Percentiles rank a stretch among this genome's conserved stretches.
phyloP scores from a whole-genome alignment of 2,888 invertebrate species.

The Mechanitis mazaeus region DNA sequence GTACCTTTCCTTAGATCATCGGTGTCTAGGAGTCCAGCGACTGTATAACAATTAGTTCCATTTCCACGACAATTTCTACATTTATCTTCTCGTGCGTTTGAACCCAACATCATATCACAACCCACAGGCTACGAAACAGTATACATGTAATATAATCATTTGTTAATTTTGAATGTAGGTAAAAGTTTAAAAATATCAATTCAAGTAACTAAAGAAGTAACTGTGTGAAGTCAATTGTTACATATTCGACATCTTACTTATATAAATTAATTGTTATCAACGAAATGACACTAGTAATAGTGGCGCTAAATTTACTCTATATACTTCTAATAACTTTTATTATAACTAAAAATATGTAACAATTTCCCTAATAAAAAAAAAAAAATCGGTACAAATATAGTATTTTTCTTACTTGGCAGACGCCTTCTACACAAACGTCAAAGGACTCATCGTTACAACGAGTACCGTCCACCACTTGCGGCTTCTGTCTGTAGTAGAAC shows the following conservation, averaged over 20 bases:
- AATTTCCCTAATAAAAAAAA: too few species aligned
- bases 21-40: conserved; percentile 81
- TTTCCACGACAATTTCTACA: conserved; percentile 96
- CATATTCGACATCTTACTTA: too few species aligned
- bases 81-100: conserved; percentile 89
- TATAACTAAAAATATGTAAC: too few species aligned
- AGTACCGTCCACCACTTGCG: conserved; percentile 89
- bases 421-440: conserved; percentile 96
- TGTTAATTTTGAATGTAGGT: too few species aligned
- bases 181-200: too few species aligned
- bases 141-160: not conserved
- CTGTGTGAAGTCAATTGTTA: too few species aligned
- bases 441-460: conserved; percentile 87
- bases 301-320: too few species aligned
- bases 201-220: too few species aligned
- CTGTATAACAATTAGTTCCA: conserved; percentile 90
- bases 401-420: conserved; percentile 83
- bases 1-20: conserved; percentile 85
- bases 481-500: conserved; percentile 92
- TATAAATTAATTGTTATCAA: too few species aligned
- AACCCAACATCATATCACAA: conserved; percentile 96
- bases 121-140: conserved; percentile 84
- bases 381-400: not conserved
- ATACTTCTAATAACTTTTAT: too few species aligned
- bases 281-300: too few species aligned